Evolutionary conservation across 2,888 invertebrate species (phyloP).

Genomic region (Bellardia bayeri): DNA sequence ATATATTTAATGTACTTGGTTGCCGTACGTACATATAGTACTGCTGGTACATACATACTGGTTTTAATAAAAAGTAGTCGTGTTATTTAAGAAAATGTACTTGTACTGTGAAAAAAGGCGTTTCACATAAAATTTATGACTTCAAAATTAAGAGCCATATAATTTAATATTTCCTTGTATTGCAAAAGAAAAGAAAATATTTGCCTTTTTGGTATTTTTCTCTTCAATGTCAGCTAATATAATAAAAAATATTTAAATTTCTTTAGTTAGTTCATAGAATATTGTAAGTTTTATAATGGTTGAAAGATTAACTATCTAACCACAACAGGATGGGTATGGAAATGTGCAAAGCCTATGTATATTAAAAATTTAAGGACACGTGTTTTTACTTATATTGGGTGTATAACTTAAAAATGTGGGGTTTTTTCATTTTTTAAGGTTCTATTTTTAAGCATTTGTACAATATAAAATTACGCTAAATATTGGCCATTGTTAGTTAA

Average conservation of each 20-base stretch:
- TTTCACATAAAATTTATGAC: slow-evolving; percentile 54
- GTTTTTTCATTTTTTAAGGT: no score
- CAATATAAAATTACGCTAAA: no score
- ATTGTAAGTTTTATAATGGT: neutral
- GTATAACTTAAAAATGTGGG: no score
- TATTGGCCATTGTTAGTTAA: no score
- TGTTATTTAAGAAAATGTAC: slow-evolving; percentile 12
- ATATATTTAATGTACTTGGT: slow-evolving; percentile 6
- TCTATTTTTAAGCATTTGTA: no score
- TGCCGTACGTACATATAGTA: neutral
- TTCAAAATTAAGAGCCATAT: slow-evolving; percentile 51
- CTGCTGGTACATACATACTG: neutral
- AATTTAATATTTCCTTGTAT: slow-evolving; percentile 49
- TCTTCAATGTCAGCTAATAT: neutral
- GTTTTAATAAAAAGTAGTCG: neutral
- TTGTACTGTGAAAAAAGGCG: slow-evolving; percentile 26
- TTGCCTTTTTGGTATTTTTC: neutral
- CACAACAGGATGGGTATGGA: neutral
- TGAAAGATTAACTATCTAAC: slow-evolving; percentile 8
- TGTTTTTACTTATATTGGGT: neutral
- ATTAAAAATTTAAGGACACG: neutral
- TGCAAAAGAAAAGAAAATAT: neutral
- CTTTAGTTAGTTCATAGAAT: neutral
- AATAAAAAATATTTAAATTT: slow-evolving; percentile 21
- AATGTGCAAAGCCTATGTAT: neutral